Evolutionary conservation across 1,140 invertebrate species (phyloP), one percentile per base, ranked within the genome.

Genomic region (Drosophila ambigua): DNA sequence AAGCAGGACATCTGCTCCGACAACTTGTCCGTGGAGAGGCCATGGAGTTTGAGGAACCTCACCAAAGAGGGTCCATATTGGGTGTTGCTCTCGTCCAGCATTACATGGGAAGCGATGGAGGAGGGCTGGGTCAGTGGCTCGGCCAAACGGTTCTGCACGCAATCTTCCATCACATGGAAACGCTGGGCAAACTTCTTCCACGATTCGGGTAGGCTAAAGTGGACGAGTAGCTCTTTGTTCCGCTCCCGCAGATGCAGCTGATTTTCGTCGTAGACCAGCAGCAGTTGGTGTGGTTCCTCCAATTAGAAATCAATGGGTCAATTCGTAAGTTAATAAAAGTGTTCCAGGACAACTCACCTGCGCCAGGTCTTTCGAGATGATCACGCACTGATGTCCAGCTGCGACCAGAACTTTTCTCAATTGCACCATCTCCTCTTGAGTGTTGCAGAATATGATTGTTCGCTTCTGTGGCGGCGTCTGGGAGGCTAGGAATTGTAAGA

Each of bases 101-200:
- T 39, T 2, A 87, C 15, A 23, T 61, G 65, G 48, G 35, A 39
- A 39, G 35, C 11, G 2, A 60, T 59, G 6, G 24, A 0, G 5
- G 49, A 15, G 1, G 16, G 8, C 6, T 7, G 28, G 4, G 2
- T 5, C 2, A 13, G 5, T 1, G 39, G 9, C 0, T 20, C 15
- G 3, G 4, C 5, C 5, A 88, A 44, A 41, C 8, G 49, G 50
- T 88, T 87, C 0, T 3, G 15, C 4, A 87, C 79, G 8, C 20
- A 58, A 13, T 66, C 62, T 5, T 51, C 51, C 53, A 82, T 13
- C 6, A 20, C 35, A 11, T 55, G 58, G n/a, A 88, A 87, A 8
- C 82, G 75, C 1, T 31, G 0, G 0, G 26, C 24, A 50, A 87
- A 83, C 45, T 51, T 63, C 2, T 44, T n/a, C 82, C 82, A 88